Conservation (phyloP, 2,888 invertebrate genomes). For the Lacanobia wlatinum region DNA sequence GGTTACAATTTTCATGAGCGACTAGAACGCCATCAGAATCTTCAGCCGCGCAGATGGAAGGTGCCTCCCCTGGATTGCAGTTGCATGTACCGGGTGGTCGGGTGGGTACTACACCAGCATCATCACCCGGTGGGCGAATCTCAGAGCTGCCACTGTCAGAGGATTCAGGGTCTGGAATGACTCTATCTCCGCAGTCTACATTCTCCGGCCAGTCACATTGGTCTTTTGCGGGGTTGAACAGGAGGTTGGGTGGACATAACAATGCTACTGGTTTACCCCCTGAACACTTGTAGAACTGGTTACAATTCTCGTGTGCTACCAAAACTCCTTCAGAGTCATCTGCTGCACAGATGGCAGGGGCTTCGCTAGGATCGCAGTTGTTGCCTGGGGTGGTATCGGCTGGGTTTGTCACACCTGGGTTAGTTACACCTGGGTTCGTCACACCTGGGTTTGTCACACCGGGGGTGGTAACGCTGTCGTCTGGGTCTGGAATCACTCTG, state of each 20-base stretch:
- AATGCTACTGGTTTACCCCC: constrained; percentile 65
- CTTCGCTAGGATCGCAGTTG: constrained; percentile 63
- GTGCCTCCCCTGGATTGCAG: constrained; percentile 66
- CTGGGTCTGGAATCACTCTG: no score
- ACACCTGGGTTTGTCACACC: no score
- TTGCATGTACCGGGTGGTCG: constrained; percentile 35
- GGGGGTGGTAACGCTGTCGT: no score
- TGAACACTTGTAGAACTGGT: constrained; percentile 71
- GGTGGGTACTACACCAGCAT: constrained; percentile 15
- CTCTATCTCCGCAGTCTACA: constrained; percentile 69
- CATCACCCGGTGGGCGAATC: constrained; percentile 15
- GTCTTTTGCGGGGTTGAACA: constrained; percentile 68
- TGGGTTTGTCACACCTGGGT: constrained; percentile 1
- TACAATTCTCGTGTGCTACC: constrained; percentile 73
- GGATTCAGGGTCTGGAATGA: constrained; percentile 44
- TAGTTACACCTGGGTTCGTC: constrained; percentile 21
- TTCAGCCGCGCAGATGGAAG: constrained; percentile 67
- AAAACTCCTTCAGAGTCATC: constrained; percentile 67
- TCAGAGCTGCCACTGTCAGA: constrained; percentile 19
- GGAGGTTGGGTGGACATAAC: constrained; percentile 62
- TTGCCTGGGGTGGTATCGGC: constrained; percentile 17
- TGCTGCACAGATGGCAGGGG: constrained; percentile 69
- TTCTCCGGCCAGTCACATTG: constrained; percentile 68
- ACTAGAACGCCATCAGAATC: constrained; percentile 67
- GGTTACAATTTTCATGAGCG: constrained; percentile 73